phyloP scores from a whole-genome alignment of 2,888 invertebrate genomes.

The Notodonta ziczac region DNA sequence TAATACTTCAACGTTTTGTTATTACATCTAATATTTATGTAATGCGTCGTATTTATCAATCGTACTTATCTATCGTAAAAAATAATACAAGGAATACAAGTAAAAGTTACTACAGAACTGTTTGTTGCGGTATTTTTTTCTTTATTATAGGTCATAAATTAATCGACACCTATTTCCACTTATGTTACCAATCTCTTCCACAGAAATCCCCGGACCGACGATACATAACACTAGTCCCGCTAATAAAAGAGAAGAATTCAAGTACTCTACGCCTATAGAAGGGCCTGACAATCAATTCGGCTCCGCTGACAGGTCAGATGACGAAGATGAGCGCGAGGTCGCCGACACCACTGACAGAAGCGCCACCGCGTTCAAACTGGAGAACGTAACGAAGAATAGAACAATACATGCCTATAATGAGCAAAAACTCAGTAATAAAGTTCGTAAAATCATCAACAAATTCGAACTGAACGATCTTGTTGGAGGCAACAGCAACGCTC shows the following conservation, averaged over 20 bases:
- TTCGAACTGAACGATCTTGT: conserved; percentile 54
- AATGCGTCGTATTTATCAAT: too few species aligned
- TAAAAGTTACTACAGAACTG: too few species aligned
- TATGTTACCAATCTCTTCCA: conserved; percentile 25
- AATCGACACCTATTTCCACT: too few species aligned
- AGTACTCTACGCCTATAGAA: conserved; percentile 72
- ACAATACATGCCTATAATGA: conserved; percentile 52
- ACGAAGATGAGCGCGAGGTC: conserved; percentile 80
- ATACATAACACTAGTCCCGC: conserved; percentile 81
- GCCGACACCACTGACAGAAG: conserved; percentile 42
- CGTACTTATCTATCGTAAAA: too few species aligned
- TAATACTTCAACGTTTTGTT: too few species aligned
- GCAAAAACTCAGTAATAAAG: conserved; percentile 73
- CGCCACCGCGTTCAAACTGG: conserved; percentile 35
- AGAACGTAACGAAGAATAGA: conserved; percentile 58
- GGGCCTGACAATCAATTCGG: conserved; percentile 88
- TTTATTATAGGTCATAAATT: too few species aligned
- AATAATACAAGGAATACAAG: too few species aligned
- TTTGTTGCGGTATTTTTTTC: too few species aligned
- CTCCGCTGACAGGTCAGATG: conserved; percentile 89
- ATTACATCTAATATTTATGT: too few species aligned
- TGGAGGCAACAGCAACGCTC: conserved; percentile 37
- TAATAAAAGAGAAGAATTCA: conserved; percentile 83
- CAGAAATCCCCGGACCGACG: conserved; percentile 92
- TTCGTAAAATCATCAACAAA: conserved; percentile 69